phyloP scores from a whole-genome alignment of 2,888 invertebrate species.

The Polydrusus pterygomalis region DNA sequence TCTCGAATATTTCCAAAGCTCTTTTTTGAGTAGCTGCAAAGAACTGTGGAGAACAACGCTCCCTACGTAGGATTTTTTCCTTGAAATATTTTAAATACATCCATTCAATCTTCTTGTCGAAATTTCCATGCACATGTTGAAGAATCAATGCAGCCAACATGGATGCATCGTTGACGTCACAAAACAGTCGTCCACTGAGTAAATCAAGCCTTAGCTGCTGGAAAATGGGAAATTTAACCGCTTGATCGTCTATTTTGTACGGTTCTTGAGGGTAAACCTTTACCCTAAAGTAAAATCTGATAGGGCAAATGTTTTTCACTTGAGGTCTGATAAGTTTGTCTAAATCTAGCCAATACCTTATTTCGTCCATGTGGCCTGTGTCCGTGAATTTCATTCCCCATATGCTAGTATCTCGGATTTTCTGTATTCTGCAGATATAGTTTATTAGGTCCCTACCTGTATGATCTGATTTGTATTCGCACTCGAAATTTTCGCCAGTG shows the following conservation, averaged over 20 bases:
- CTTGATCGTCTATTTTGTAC: conserved; percentile 55
- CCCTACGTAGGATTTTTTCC: conserved; percentile 57
- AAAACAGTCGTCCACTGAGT: conserved; percentile 56
- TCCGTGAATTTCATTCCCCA: conserved; percentile 59
- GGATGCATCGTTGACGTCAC: conserved; percentile 55
- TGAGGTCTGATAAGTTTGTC: conserved; percentile 58
- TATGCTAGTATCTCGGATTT: conserved; percentile 53
- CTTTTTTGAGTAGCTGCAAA: conserved; percentile 53
- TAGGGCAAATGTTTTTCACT: conserved; percentile 54
- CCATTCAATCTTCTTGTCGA: conserved; percentile 15
- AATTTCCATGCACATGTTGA: conserved; percentile 57
- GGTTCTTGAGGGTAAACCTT: conserved; percentile 61
- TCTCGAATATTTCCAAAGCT: conserved; percentile 58
- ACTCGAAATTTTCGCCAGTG: conserved; percentile 57
- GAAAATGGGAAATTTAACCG: conserved; percentile 56
- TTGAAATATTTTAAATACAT: conserved; percentile 56
- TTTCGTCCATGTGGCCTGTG: conserved; percentile 47
- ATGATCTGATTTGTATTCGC: conserved; percentile 59
- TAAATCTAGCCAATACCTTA: conserved; percentile 58
- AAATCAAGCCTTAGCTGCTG: conserved; percentile 59
- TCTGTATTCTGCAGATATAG: conserved; percentile 56
- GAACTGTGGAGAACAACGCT: conserved; percentile 42
- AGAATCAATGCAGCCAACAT: conserved; percentile 57
- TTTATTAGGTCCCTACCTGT: conserved; percentile 57
- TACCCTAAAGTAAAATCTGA: conserved; percentile 58